phyloP scores from a whole-genome alignment of 2,113 vertebrate genomes.

The Bostrychus sinensis region DNA sequence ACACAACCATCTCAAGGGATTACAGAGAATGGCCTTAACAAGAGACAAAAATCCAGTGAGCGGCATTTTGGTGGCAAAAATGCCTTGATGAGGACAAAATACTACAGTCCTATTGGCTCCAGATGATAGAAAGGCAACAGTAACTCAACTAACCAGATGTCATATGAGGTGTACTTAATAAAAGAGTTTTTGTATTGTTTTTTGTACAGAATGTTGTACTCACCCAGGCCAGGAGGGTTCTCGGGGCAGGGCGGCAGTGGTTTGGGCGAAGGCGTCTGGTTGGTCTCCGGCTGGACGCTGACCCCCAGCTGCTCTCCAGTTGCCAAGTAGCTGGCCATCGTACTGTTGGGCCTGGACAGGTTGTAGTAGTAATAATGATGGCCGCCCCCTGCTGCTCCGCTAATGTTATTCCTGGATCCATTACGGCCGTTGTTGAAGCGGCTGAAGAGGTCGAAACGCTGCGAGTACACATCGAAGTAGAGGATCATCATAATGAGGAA shows the following conservation, averaged over 20 bases:
- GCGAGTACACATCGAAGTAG: slow-evolving; percentile 96
- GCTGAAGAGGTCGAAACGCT: slow-evolving; percentile 97
- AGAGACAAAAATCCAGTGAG: no score
- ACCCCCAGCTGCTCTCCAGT: slow-evolving; percentile 78
- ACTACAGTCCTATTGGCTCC: no score
- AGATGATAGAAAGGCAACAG: no score
- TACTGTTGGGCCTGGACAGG: slow-evolving; percentile 86
- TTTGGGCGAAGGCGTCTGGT: slow-evolving; percentile 83
- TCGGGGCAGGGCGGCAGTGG: slow-evolving; percentile 92
- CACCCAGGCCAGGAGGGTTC: slow-evolving; percentile 90
- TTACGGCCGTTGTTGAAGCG: slow-evolving; percentile 92
- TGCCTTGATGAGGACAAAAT: no score
- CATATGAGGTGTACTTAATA: no score
- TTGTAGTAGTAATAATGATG: slow-evolving; percentile 84
- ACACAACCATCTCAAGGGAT: no score
- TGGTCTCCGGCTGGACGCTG: slow-evolving; percentile 80
- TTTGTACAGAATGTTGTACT: slow-evolving; percentile 50
- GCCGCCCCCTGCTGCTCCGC: slow-evolving; percentile 65
- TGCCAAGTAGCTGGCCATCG: slow-evolving; percentile 78
- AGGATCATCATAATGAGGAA: slow-evolving; percentile 98
- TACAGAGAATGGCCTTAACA: no score
- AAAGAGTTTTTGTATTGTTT: no score
- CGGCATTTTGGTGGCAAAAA: no score
- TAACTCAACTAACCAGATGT: no score
- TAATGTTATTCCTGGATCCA: slow-evolving; percentile 79